Conservation (phyloP, 2,888 invertebrate species). For the Candidula unifasciata region DNA sequence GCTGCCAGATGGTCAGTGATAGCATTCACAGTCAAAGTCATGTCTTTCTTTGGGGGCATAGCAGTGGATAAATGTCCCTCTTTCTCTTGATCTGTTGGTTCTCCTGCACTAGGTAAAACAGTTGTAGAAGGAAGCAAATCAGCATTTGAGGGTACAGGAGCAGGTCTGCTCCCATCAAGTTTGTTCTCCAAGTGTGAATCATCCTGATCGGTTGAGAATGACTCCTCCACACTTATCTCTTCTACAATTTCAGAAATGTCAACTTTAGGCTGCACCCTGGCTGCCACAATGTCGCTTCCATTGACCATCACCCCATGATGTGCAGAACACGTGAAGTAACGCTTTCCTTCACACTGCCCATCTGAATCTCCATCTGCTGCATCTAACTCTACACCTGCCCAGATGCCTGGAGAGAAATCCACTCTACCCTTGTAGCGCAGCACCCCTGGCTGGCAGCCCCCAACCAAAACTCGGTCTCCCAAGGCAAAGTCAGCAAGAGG, state of each 20-base stretch:
- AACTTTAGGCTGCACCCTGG: constrained; percentile 5
- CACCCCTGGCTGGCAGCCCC: constrained; percentile 60
- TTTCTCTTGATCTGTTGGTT: not conserved
- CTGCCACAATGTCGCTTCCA: constrained; percentile 61
- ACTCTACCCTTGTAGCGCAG: constrained; percentile 71
- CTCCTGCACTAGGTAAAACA: not conserved
- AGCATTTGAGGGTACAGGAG: constrained; percentile 17
- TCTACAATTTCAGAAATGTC: not conserved
- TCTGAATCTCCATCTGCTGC: constrained; percentile 66
- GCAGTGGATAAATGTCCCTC: not conserved
- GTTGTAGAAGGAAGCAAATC: constrained; percentile 34
- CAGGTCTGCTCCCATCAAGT: constrained; percentile 42
- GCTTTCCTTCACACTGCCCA: constrained; percentile 63
- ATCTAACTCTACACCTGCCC: constrained; percentile 73
- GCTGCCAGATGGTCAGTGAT: constrained; percentile 69
- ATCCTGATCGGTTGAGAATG: constrained; percentile 53
- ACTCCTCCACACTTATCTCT: constrained; percentile 53
- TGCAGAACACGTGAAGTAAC: constrained; percentile 67
- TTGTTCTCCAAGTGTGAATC: constrained; percentile 54
- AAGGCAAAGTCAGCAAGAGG: constrained; percentile 65
- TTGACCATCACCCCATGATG: constrained; percentile 69
- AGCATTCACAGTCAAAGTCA: constrained; percentile 62
- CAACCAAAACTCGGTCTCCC: constrained; percentile 68
- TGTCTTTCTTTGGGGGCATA: constrained; percentile 33
- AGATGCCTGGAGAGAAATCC: constrained; percentile 70